Base-by-base conservation (phyloP, 2,888 invertebrate genomes). In the Rambutsinella grinnellia region DNA sequence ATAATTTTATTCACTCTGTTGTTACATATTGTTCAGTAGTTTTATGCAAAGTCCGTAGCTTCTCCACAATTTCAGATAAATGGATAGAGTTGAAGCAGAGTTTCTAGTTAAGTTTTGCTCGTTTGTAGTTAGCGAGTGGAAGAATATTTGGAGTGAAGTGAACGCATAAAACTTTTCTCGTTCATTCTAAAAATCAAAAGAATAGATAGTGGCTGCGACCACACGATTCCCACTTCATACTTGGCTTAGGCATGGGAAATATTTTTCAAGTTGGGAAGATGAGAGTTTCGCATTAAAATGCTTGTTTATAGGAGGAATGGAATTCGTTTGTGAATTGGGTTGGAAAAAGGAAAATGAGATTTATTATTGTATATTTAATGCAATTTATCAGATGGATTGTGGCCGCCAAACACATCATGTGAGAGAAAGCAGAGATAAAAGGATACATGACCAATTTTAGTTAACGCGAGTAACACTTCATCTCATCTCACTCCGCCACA, bases 321-420 rank as follows among this genome's bases (percentile, higher is more conserved):
- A 44, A 21, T 60, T 28, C 23, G n/a, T 36, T 17, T 44, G 60
- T 44, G 19, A 36, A 47, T 46, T 61, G 61, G 19, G 3, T n/a
- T 61, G 61, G 61, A 61, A 61, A 60, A 46, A 61, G 47, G 24
- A 10, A 47, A 47, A 61, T 46, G 21, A 47, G 36, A n/a, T 23
- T 61, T 15, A 47, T 61, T 23, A 19, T 17, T 46, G 60, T 46
- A 56, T 56, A 60, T 60, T 2, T 44, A 36, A 23, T 60, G 60
- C 21, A 60, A 60, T 60, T 60, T 60, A 44, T 60, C 44, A 44
- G 21, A 46, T 15, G 60, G 21, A 44, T 46, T 60, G 15, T 28
- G 13, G n/a, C n/a, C n/a, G n/a, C n/a, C n/a, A n/a, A n/a, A n/a
- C n/a, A n/a, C n/a, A n/a, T n/a, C n/a, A n/a, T n/a, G n/a, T n/a